Conservation (phyloP, 2,113 vertebrate genomes). For the Zingel zingel region DNA sequence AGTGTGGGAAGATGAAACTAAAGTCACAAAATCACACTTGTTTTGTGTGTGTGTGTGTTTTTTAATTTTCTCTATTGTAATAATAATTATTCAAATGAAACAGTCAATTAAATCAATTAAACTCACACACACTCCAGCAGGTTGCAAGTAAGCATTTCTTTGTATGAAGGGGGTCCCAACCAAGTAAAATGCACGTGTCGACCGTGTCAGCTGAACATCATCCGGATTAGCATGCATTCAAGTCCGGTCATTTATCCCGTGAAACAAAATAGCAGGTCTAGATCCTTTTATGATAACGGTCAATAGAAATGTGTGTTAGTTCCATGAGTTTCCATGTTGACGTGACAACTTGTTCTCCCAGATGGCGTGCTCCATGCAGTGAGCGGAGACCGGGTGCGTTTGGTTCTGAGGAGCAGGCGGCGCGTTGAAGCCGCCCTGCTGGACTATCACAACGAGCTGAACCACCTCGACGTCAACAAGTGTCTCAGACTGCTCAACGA, state of each 20-base stretch:
- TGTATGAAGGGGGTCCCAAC: neutral
- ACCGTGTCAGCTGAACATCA: neutral
- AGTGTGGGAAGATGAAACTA: too few relatives aligned
- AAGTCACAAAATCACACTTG: too few relatives aligned
- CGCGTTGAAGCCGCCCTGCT: slow-evolving; percentile 65
- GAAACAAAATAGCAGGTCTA: neutral
- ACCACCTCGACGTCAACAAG: slow-evolving; percentile 76
- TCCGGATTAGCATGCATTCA: neutral
- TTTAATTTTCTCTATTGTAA: too few relatives aligned
- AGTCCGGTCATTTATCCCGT: too few relatives aligned
- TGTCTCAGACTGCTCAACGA: slow-evolving; percentile 75
- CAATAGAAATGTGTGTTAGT: neutral
- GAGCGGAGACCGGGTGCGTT: slow-evolving; percentile 41
- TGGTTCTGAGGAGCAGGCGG: slow-evolving; percentile 74
- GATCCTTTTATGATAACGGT: neutral
- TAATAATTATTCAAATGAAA: neutral
- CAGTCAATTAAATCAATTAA: neutral
- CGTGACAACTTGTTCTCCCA: neutral
- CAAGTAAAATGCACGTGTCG: too few relatives aligned
- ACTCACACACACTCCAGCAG: neutral
- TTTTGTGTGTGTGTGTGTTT: too few relatives aligned
- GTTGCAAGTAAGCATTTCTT: neutral
- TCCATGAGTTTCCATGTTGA: neutral
- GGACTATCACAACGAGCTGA: slow-evolving; percentile 77
- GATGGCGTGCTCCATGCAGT: slow-evolving; percentile 56